Evolutionary conservation across 1,140 invertebrate genomes (phyloP).

Genomic region (Dendrolimus punctatus): DNA sequence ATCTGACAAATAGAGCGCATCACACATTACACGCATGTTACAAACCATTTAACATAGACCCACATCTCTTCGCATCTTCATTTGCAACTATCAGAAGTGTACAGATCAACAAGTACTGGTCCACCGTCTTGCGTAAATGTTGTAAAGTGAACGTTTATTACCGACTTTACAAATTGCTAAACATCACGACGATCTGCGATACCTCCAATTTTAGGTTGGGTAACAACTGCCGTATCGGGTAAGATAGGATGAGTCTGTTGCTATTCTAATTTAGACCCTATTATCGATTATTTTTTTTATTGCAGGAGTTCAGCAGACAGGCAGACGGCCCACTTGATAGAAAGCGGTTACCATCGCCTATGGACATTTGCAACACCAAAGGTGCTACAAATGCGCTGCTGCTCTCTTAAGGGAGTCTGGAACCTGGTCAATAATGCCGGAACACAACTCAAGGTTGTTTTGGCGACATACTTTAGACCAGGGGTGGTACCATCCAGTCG

Average conservation of each 20-base stretch:
- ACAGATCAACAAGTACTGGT: slow-evolving; percentile 14
- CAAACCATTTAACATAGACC: slow-evolving; percentile 15
- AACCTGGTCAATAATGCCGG: no score
- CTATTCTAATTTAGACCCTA: no score
- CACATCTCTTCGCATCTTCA: background rate
- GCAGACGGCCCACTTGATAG: no score
- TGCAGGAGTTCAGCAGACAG: no score
- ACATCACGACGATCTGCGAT: slow-evolving; percentile 8
- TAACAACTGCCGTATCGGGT: background rate
- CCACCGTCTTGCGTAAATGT: slow-evolving; percentile 25
- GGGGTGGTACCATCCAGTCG: no score
- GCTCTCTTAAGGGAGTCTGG: no score
- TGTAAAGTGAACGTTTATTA: slow-evolving; percentile 27
- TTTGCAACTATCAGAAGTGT: background rate
- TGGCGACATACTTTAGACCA: no score
- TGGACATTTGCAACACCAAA: no score
- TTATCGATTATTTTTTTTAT: no score
- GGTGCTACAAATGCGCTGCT: no score
- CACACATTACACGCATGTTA: slow-evolving; percentile 1
- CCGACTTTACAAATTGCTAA: slow-evolving; percentile 10
- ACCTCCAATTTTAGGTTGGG: slow-evolving; percentile 6
- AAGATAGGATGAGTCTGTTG: background rate
- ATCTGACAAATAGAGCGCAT: slow-evolving; percentile 30
- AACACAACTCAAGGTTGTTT: no score
- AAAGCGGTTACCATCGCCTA: no score